Percentiles rank a stretch among this genome's conserved stretches.
Conservation (phyloP, 2,113 vertebrate species). For the Seriola dumerili region DNA sequence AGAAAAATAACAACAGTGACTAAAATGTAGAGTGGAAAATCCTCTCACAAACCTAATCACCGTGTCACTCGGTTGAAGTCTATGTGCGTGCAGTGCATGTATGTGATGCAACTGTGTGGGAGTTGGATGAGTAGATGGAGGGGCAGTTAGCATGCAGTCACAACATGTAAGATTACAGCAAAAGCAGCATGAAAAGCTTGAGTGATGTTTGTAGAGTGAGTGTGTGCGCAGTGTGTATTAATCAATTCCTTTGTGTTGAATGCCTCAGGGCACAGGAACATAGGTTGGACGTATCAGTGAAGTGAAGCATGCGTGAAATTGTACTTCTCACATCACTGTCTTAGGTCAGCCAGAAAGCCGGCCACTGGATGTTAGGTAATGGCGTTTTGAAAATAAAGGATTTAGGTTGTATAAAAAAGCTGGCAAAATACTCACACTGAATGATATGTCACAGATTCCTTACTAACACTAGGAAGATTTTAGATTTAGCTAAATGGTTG, state of each 20-base stretch:
- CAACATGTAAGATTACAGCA: conserved; percentile 56
- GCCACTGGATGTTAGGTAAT: conserved; percentile 5
- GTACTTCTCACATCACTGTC: conserved; percentile 65
- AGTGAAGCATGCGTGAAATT: conserved; percentile 72
- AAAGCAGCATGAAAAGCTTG: conserved; percentile 34
- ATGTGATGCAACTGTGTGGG: conserved; percentile 61
- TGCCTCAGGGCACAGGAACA: conserved; percentile 58
- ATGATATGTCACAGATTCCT: not conserved
- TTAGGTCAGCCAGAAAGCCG: conserved; percentile 50
- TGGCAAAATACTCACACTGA: not conserved
- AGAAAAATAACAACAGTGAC: conserved; percentile 35
- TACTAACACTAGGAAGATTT: not conserved
- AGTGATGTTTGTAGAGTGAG: conserved; percentile 25
- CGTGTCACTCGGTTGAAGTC: conserved; percentile 12
- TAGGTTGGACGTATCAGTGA: conserved; percentile 49
- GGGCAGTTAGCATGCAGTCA: conserved; percentile 64
- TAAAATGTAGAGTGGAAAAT: conserved; percentile 26
- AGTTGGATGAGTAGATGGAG: conserved; percentile 62
- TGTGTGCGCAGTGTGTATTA: conserved; percentile 40
- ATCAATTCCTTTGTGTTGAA: conserved; percentile 57
- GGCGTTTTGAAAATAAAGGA: conserved; percentile 31
- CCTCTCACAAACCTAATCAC: conserved; percentile 7
- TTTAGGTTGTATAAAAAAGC: conserved; percentile 20
- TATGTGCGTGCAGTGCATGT: not conserved
- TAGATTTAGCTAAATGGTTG: not conserved